Evolutionary conservation across 2,797 vertebrate genomes (phyloP).

Genomic region (Eulemur albifrons): DNA sequence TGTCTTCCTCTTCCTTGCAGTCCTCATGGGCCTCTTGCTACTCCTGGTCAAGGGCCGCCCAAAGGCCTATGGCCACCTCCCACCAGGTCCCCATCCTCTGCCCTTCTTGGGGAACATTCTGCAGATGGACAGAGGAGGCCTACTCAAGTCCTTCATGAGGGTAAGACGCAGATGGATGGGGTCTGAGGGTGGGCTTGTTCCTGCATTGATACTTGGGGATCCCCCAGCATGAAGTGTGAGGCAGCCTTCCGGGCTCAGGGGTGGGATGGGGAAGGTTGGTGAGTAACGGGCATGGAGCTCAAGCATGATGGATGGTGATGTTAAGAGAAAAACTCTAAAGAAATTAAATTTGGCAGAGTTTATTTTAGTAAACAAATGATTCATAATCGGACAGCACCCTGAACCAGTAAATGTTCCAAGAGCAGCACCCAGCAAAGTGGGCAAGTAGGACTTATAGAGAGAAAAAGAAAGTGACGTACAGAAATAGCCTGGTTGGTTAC

Average conservation of each 20-base stretch:
- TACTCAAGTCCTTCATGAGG: constrained; percentile 49
- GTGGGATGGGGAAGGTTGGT: neutral
- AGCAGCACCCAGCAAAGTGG: neutral
- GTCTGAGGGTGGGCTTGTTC: neutral
- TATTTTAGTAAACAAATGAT: neutral
- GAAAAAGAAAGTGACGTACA: neutral
- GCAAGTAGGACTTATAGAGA: neutral
- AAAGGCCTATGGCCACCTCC: constrained; percentile 56
- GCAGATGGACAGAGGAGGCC: constrained; percentile 70
- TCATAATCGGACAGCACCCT: neutral
- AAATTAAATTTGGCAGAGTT: neutral
- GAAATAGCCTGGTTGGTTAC: neutral
- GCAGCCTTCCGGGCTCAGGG: neutral
- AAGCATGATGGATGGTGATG: neutral
- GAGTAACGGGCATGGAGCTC: no score
- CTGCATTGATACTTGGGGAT: fast-evolving
- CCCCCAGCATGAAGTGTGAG: neutral
- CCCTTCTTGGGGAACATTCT: constrained; percentile 84
- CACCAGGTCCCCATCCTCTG: constrained; percentile 79
- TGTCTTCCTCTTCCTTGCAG: neutral
- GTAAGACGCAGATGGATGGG: neutral
- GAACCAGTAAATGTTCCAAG: neutral
- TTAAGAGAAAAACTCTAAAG: neutral
- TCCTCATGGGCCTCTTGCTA: constrained; percentile 35
- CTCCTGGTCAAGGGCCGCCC: neutral